These are phyloP conservation scores for Leptatherina wallacei DNA, from an alignment of 2,797 vertebrate genomes.

Conservation along the genomic window DNA sequence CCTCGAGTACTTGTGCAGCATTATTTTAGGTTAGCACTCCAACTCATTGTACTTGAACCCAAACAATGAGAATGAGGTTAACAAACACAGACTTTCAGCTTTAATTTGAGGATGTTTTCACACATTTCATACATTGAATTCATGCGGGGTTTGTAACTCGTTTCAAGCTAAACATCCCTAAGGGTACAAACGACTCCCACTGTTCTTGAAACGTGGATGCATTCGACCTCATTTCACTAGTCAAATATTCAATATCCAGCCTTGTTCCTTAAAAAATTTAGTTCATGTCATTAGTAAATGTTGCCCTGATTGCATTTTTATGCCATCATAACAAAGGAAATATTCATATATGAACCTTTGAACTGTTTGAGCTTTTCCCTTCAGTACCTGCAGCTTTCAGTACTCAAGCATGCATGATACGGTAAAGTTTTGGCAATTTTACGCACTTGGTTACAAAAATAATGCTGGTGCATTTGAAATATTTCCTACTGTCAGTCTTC, in stretches of 20 bases:
- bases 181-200: neutral
- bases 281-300: conserved; percentile 2
- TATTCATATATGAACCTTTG: accelerated
- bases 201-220: conserved; percentile 17
- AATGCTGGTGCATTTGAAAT: neutral
- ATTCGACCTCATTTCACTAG: conserved; percentile 21
- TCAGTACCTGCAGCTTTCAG: neutral
- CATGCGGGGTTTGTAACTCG: neutral
- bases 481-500: neutral
- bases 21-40: conserved; percentile 7
- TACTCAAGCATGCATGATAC: neutral
- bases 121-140: conserved; percentile 7
- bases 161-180: neutral
- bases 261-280: neutral
- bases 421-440: neutral
- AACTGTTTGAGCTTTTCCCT: neutral
- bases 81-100: conserved; percentile 22
- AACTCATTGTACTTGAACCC: neutral
- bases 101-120: conserved; percentile 49
- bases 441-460: neutral
- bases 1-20: conserved; percentile 1
- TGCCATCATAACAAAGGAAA: conserved; percentile 9
- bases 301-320: neutral
- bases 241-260: conserved; percentile 20
- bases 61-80: neutral